These are phyloP conservation scores for Palythoa grandiflora DNA, from an alignment of 92 coral and sea anemone genomes.

Conservation along the genomic window DNA sequence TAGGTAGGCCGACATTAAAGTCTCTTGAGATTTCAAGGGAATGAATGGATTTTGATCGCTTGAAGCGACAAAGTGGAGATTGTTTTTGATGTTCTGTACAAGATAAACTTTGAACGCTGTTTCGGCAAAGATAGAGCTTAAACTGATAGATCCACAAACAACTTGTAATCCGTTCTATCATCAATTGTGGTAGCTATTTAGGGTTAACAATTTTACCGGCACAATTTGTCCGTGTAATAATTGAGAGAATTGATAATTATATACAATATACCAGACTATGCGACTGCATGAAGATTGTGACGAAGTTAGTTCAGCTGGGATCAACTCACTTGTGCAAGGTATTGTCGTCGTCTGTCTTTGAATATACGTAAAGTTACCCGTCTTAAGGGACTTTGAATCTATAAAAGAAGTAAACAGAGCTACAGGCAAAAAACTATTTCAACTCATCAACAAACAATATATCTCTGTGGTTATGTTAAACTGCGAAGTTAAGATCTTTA, in stretches of 20 bases:
- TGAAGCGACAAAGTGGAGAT: neutral
- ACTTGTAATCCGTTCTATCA: neutral
- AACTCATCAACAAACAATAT: neutral
- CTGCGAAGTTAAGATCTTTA: neutral
- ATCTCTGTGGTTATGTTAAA: neutral
- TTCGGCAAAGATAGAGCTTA: neutral
- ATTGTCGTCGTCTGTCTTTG: neutral
- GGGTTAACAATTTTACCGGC: neutral
- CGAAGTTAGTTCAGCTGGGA: neutral
- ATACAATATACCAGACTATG: neutral
- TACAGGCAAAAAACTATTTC: neutral
- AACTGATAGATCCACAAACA: neutral
- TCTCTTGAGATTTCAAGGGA: slow-evolving; percentile 24
- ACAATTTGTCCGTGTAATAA: neutral
- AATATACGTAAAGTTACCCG: neutral
- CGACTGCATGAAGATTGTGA: neutral
- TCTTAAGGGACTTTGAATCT: neutral
- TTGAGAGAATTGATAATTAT: neutral
- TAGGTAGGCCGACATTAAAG: neutral
- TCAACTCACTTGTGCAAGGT: neutral
- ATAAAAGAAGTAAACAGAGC: neutral
- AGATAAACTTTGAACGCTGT: neutral
- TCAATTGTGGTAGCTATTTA: neutral
- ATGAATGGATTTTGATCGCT: slow-evolving; percentile 41
- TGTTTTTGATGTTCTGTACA: slow-evolving; percentile 7